Evolutionary conservation across 2,888 invertebrate species (phyloP).

Genomic region (Belgica antarctica): DNA sequence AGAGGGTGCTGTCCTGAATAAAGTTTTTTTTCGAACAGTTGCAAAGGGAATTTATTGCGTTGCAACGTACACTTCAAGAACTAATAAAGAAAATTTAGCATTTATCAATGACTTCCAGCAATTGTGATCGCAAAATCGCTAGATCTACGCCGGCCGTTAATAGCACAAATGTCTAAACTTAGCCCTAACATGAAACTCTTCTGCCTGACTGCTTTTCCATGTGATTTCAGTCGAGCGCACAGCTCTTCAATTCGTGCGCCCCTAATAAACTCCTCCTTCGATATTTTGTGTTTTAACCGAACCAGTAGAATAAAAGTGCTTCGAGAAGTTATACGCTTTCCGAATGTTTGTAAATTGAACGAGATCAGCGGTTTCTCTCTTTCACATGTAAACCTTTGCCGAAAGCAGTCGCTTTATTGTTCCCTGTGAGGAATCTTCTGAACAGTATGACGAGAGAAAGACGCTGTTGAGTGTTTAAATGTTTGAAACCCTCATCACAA

Average conservation of each 20-base stretch:
- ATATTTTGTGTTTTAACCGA: slow-evolving; percentile 43
- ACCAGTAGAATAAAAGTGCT: slow-evolving; percentile 18
- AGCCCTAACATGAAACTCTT: background rate
- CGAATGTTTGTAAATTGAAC: slow-evolving; percentile 7
- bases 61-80: too few relatives aligned
- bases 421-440: slow-evolving; percentile 17
- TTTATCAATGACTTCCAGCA: too few relatives aligned
- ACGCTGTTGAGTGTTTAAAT: slow-evolving; percentile 37
- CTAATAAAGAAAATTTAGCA: too few relatives aligned
- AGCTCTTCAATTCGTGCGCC: background rate
- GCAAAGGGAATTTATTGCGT: too few relatives aligned
- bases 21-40: too few relatives aligned
- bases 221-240: background rate
- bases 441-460: slow-evolving; percentile 44
- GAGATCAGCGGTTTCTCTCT: slow-evolving; percentile 10
- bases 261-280: slow-evolving; percentile 38
- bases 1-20: too few relatives aligned
- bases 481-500: background rate
- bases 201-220: background rate
- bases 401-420: background rate
- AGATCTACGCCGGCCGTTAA: too few relatives aligned
- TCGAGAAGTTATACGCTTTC: slow-evolving; percentile 19
- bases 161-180: too few relatives aligned
- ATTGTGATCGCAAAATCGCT: too few relatives aligned
- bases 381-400: background rate